These are phyloP conservation scores for Phenganax subtilis DNA, from an alignment of 92 coral and sea anemone genomes.

Conservation along the genomic window DNA sequence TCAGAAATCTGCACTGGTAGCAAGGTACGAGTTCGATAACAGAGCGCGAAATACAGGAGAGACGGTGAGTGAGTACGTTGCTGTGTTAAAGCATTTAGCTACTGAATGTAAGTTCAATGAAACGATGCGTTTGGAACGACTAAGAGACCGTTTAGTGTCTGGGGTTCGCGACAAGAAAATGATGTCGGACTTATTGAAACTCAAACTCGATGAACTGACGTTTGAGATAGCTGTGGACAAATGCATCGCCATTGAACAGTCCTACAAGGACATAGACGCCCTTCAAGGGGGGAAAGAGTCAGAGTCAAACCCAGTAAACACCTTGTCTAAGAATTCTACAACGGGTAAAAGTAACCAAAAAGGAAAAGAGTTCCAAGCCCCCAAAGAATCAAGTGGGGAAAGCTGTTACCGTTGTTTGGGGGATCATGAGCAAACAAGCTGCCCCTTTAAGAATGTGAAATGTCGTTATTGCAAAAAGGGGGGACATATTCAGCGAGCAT, in stretches of 20 bases:
- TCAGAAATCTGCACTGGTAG: conserved; percentile 48
- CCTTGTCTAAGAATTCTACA: too few relatives aligned
- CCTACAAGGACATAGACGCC: too few relatives aligned
- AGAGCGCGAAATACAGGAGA: conserved; percentile 53
- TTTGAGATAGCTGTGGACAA: conserved; percentile 22
- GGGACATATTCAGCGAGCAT: conserved; percentile 41
- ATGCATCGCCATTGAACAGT: too few relatives aligned
- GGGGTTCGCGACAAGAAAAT: conserved; percentile 53
- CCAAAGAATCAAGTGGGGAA: too few relatives aligned
- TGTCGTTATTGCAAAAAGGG: conserved; percentile 48
- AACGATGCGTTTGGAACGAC: conserved; percentile 57
- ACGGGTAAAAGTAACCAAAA: too few relatives aligned
- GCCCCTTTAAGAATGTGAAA: conserved; percentile 42
- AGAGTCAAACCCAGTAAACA: too few relatives aligned
- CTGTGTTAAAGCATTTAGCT: conserved; percentile 48
- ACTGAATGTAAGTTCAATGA: conserved; percentile 55
- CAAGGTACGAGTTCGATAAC: conserved; percentile 56
- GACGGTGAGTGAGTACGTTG: conserved; percentile 62
- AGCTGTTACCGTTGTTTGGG: conserved; percentile 34
- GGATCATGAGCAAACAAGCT: conserved; percentile 33
- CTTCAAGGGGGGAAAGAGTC: too few relatives aligned
- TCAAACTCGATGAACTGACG: conserved; percentile 50
- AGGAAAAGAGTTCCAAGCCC: too few relatives aligned
- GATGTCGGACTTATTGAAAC: conserved; percentile 51
- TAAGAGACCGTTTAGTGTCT: conserved; percentile 54